These are phyloP conservation scores for Drosophila quadrilineata DNA, from an alignment of 1,140 invertebrate species.

Conservation along the genomic window DNA sequence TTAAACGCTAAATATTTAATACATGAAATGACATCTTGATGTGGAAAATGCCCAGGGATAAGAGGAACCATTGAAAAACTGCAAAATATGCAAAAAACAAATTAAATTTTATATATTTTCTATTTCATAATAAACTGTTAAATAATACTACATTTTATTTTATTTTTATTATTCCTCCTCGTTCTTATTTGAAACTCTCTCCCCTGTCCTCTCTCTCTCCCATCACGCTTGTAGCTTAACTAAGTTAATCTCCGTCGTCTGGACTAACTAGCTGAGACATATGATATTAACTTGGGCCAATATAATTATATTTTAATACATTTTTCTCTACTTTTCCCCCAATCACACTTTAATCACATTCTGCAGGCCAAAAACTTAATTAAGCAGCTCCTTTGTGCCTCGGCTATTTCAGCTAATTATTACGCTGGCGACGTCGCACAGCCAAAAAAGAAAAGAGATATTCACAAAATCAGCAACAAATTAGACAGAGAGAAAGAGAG, in stretches of 20 bases:
- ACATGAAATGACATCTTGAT: too few relatives aligned
- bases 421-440: not conserved
- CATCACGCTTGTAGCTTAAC: not conserved
- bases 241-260: not conserved
- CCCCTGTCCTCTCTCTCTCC: not conserved
- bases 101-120: too few relatives aligned
- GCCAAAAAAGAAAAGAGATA: slow-evolving; percentile 7
- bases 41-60: too few relatives aligned
- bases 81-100: too few relatives aligned
- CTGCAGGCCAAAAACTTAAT: slow-evolving; percentile 35
- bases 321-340: slow-evolving; percentile 12
- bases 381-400: slow-evolving; percentile 32
- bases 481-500: not conserved
- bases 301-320: not conserved
- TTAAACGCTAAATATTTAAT: too few relatives aligned
- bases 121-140: too few relatives aligned
- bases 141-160: too few relatives aligned
- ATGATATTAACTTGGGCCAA: not conserved
- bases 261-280: too few relatives aligned
- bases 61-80: too few relatives aligned
- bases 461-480: slow-evolving; percentile 13
- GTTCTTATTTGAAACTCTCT: too few relatives aligned
- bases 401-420: slow-evolving; percentile 33
- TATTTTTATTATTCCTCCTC: too few relatives aligned
- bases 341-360: not conserved